These are phyloP conservation scores for Lineus longissimus DNA, from an alignment of 1,140 invertebrate species.

Conservation along the genomic window DNA sequence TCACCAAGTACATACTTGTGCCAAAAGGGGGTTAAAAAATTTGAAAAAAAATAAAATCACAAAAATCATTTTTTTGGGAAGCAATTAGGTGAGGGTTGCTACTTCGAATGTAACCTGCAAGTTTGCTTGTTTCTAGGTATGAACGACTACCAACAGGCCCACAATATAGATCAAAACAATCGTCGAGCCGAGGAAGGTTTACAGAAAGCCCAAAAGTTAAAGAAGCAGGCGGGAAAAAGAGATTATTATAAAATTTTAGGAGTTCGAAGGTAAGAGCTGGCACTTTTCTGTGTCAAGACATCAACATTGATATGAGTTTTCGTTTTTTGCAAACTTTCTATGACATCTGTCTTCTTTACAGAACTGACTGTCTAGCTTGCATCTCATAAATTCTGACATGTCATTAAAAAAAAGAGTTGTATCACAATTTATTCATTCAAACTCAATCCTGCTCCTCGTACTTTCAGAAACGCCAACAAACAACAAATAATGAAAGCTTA, in stretches of 20 bases:
- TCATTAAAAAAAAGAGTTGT: too few relatives aligned
- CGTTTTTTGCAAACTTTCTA: too few relatives aligned
- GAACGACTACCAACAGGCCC: conserved; percentile 77
- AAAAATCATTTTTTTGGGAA: too few relatives aligned
- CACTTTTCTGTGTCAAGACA: neutral
- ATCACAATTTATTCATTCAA: too few relatives aligned
- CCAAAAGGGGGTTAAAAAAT: neutral
- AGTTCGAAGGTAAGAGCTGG: conserved; percentile 64
- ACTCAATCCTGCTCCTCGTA: too few relatives aligned
- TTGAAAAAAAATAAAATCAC: neutral
- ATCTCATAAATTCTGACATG: too few relatives aligned
- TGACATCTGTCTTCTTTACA: too few relatives aligned
- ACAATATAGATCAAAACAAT: conserved; percentile 77
- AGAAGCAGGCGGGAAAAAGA: conserved; percentile 87
- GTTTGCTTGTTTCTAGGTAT: conserved; percentile 66
- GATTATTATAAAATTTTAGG: conserved; percentile 99
- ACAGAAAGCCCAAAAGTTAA: conserved; percentile 83
- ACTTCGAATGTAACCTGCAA: too few relatives aligned
- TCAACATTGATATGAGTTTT: too few relatives aligned
- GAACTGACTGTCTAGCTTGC: too few relatives aligned
- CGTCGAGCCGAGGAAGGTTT: conserved; percentile 85
- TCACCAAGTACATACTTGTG: neutral
- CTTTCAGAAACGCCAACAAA: conserved; percentile 72
- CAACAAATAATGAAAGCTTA: conserved; percentile 94
- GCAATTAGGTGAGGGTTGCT: too few relatives aligned